Percentiles rank a stretch among this genome's conserved stretches.
These are phyloP conservation scores for Saturnia pavonia DNA, from an alignment of 2,888 invertebrate species.

Conservation along the genomic window DNA sequence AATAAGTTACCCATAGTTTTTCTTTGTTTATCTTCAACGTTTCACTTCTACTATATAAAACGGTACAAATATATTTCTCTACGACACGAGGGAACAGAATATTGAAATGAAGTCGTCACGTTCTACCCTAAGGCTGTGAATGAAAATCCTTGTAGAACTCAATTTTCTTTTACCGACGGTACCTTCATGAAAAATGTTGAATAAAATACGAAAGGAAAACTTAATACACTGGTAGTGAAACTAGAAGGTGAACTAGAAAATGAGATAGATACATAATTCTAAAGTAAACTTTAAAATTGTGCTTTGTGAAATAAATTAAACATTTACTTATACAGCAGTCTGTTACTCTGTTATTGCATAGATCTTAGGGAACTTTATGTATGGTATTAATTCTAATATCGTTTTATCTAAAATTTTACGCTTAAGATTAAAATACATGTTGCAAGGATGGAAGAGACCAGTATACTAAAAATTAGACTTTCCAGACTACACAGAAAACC, in stretches of 20 bases:
- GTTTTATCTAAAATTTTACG: not conserved
- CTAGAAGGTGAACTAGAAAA: slow-evolving; percentile 36
- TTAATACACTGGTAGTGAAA: slow-evolving; percentile 29
- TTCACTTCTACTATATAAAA: slow-evolving; percentile 11
- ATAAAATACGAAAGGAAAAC: slow-evolving; percentile 30
- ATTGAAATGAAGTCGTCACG: slow-evolving; percentile 20
- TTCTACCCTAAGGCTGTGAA: slow-evolving; percentile 23
- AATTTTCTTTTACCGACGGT: slow-evolving; percentile 29
- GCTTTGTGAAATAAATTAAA: not conserved
- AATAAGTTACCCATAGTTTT: not conserved
- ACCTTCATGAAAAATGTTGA: slow-evolving; percentile 34
- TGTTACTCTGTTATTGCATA: not conserved
- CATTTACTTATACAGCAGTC: not conserved
- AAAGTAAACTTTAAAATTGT: not conserved
- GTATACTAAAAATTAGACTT: no score
- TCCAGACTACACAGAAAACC: no score
- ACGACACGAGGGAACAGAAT: slow-evolving; percentile 14
- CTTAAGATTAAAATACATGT: no score
- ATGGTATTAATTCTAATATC: not conserved
- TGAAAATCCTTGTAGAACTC: slow-evolving; percentile 26
- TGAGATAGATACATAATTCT: slow-evolving; percentile 24
- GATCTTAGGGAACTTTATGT: not conserved
- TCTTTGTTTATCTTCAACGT: not conserved
- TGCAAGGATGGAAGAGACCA: no score
- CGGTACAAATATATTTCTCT: not conserved